Evolutionary conservation across 2,113 vertebrate genomes (phyloP), one percentile per base, ranked within the genome.

Genomic region (Chamaetylas fuelleborni): DNA sequence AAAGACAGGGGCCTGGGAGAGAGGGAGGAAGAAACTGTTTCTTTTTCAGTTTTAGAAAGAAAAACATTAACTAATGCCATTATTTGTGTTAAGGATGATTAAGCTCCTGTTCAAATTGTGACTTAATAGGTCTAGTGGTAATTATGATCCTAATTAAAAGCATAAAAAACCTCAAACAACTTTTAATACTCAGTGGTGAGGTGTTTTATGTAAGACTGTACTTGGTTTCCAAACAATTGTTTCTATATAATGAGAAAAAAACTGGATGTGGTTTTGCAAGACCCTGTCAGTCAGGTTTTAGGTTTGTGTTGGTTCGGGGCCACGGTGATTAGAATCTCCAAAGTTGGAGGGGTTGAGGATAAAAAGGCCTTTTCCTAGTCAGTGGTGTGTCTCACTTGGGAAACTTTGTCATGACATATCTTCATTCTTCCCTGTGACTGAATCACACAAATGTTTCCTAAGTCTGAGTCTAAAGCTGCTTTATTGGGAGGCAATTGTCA

Each of bases 201-300:
- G 72, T 94, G 86, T 94, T 90, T 97, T 92, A 84, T 81, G 67
- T 92, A 72, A 81, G 43, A 65, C 56, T 88, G 43, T 73, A 67
- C 53, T 96, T 96, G 92, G 82, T 88, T 95, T 94, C 57, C 90
- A 90, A 97, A 93, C 86, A 94, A 78, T 95, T 94, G 48, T 94
- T 95, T 94, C 88, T 71, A 48, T 88, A 88, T 81, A 96, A 93
- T 92, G 76, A 95, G 82, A 54, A 88, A 81, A 96, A 93, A 96
- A n/a, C 56, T 79, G 57, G 43, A 83, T 94, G 90, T 92, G 69
- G 72, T 96, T 96, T 96, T 96, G 95, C 92, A 97, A 95, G 64
- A 95, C 86, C 56, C 95, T 81, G 93, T 90, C 93, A 94, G 92
- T 96, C 88, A 95, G 86, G 93, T 96, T 96, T 96, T 96, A 81